These are phyloP conservation scores for Netelia inedita DNA, from an alignment of 2,888 invertebrate genomes.

Conservation along the genomic window DNA sequence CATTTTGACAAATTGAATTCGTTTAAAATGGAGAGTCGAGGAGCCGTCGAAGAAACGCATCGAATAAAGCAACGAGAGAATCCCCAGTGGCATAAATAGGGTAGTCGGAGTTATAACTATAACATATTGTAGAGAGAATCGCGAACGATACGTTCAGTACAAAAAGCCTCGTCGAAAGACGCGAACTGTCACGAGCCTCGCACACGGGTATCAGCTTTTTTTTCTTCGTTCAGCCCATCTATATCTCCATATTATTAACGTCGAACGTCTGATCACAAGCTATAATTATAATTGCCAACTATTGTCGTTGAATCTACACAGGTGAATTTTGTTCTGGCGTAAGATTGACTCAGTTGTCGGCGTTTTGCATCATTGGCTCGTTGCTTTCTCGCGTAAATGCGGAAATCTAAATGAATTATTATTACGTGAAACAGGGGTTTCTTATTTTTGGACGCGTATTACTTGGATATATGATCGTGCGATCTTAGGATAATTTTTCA, in stretches of 20 bases:
- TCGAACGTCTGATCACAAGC: background rate
- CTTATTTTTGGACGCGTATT: background rate
- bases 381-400: background rate
- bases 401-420: background rate
- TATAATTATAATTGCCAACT: background rate
- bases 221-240: background rate
- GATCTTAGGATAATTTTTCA: background rate
- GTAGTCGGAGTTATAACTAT: background rate
- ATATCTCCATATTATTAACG: background rate
- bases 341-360: conserved; percentile 48
- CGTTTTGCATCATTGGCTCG: background rate
- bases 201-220: background rate
- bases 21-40: conserved; percentile 5
- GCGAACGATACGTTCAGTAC: conserved; percentile 22
- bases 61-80: background rate
- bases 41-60: conserved; percentile 1
- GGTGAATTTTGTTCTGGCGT: conserved; percentile 23
- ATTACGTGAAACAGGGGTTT: background rate
- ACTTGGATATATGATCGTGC: background rate
- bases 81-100: background rate
- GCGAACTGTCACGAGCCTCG: background rate
- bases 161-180: background rate
- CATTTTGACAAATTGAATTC: conserved; percentile 6
- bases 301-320: conserved; percentile 22
- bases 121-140: background rate